Evolutionary conservation across 1,140 invertebrate genomes (phyloP).

Genomic region (Spodoptera frugiperda): DNA sequence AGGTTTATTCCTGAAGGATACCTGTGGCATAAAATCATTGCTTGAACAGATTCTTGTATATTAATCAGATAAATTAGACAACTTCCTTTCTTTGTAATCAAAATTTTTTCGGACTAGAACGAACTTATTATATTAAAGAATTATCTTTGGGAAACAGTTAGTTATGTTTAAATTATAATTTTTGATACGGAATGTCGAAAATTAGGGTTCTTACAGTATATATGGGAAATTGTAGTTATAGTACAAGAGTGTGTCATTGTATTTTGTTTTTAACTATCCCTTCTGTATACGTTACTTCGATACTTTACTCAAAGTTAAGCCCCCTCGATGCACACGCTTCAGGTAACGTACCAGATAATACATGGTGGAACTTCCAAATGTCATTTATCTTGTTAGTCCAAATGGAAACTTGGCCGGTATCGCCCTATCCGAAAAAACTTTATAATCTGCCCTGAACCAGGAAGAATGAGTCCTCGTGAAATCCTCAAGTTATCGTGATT

Average conservation of each 20-base stretch:
- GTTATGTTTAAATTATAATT: no score
- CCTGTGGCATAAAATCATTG: no score
- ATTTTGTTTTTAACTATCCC: no score
- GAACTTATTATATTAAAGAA: no score
- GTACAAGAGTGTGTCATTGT: not conserved
- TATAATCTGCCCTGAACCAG: slow-evolving; percentile 3
- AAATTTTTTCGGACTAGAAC: no score
- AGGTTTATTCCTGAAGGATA: no score
- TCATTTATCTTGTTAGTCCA: slow-evolving; percentile 31
- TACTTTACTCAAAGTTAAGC: not conserved
- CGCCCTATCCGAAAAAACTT: slow-evolving; percentile 24
- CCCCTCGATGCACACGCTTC: slow-evolving; percentile 13
- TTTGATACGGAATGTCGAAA: no score
- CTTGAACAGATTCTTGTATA: no score
- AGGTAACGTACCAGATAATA: slow-evolving; percentile 69
- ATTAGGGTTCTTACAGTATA: not conserved
- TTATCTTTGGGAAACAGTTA: no score
- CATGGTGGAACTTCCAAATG: slow-evolving; percentile 29
- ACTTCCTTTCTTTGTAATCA: no score
- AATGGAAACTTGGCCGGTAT: slow-evolving; percentile 26
- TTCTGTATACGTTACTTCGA: not conserved
- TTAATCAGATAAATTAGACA: no score
- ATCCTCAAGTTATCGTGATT: slow-evolving; percentile 17
- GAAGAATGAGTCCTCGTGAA: not conserved
- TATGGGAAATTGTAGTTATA: not conserved